A percentile compares a stretch with the other conserved stretches of the same genome.
Evolutionary conservation across 2,797 vertebrate genomes (phyloP).

Genomic region (Melanotaenia boesemani): DNA sequence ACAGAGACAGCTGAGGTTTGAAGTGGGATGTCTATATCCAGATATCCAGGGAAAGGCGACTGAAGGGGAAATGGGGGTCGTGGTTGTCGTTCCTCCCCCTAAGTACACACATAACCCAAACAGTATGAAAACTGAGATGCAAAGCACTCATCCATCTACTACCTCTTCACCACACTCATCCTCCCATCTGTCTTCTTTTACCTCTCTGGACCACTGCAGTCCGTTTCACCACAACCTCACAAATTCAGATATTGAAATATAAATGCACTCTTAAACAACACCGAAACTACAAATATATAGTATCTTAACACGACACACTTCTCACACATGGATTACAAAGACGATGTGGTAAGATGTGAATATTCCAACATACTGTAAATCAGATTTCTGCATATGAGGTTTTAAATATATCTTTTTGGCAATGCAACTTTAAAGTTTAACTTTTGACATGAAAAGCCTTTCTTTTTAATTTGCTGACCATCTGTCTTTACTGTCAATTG

Average conservation of each 20-base stretch:
- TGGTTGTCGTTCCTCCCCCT: slow-evolving; percentile 48
- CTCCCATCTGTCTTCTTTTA: slow-evolving; percentile 13
- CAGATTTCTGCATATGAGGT: slow-evolving; percentile 11
- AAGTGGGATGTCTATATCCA: slow-evolving; percentile 73
- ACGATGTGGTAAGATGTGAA: not conserved
- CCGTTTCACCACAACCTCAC: slow-evolving; percentile 51
- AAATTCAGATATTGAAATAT: slow-evolving; percentile 59
- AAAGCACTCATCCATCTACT: slow-evolving; percentile 57
- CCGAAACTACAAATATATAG: not conserved
- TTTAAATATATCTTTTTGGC: slow-evolving; percentile 21
- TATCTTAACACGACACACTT: not conserved
- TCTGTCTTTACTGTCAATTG: slow-evolving; percentile 64
- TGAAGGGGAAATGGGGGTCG: slow-evolving; percentile 62
- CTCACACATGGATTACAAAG: not conserved
- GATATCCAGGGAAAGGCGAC: slow-evolving; percentile 69
- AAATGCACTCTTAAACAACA: slow-evolving; percentile 34
- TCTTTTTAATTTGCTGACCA: slow-evolving; percentile 15
- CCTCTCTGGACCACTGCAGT: slow-evolving; percentile 32
- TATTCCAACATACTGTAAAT: slow-evolving; percentile 10
- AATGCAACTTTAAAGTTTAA: not conserved
- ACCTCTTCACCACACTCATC: slow-evolving; percentile 23
- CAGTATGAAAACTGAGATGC: slow-evolving; percentile 76
- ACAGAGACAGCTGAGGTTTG: slow-evolving; percentile 78
- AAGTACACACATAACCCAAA: slow-evolving; percentile 68
- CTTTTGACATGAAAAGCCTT: slow-evolving; percentile 24